These are phyloP conservation scores for Myotis pilosus DNA, from an alignment of 2,797 vertebrate genomes.

Conservation along the genomic window DNA sequence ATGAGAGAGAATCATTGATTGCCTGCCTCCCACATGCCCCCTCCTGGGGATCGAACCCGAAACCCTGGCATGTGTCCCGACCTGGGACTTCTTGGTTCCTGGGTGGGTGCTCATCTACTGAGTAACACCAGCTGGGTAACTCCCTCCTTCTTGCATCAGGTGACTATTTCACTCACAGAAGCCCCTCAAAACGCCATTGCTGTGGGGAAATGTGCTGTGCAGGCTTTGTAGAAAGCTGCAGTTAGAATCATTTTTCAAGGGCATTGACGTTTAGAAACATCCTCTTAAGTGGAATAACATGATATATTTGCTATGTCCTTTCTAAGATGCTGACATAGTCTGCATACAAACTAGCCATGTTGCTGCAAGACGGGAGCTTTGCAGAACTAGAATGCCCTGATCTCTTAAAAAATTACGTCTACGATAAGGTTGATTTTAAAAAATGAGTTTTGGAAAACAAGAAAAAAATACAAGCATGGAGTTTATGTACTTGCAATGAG, in stretches of 20 bases:
- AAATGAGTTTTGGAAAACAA: neutral
- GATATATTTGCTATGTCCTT: neutral
- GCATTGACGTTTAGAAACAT: neutral
- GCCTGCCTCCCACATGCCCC: too few relatives aligned
- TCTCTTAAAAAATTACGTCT: neutral
- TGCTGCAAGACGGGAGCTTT: neutral
- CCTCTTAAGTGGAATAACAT: neutral
- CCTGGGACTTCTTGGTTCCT: too few relatives aligned
- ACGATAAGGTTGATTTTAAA: neutral
- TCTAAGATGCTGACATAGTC: neutral
- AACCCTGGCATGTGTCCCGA: too few relatives aligned
- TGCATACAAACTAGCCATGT: neutral
- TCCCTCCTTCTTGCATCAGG: neutral
- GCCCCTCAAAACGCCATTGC: neutral
- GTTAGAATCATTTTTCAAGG: slow-evolving; percentile 23
- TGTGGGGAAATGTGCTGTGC: neutral
- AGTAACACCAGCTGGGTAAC: too few relatives aligned
- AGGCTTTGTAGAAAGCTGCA: neutral
- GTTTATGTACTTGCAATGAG: neutral
- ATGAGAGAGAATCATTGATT: too few relatives aligned
- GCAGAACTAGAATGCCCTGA: neutral
- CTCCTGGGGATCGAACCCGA: too few relatives aligned
- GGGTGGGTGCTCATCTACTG: too few relatives aligned
- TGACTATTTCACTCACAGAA: neutral
- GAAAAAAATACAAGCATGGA: neutral